A percentile compares a stretch with the other conserved stretches of the same genome.
These are phyloP conservation scores for Enteromius treurensis DNA, from an alignment of 2,797 vertebrate species.

Conservation along the genomic window DNA sequence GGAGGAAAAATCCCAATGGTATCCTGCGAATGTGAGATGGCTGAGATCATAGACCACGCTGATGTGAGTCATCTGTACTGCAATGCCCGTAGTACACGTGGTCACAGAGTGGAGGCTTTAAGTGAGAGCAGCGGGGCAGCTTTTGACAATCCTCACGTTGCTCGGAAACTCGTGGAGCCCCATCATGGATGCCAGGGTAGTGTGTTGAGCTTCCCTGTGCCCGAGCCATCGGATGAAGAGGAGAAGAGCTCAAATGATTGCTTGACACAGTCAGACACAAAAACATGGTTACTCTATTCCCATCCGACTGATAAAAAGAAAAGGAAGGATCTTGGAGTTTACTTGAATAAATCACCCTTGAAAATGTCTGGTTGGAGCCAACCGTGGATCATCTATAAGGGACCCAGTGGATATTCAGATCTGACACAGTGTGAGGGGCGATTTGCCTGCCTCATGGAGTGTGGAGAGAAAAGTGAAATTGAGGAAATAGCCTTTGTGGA, in stretches of 20 bases:
- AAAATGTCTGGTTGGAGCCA: slow-evolving; percentile 73
- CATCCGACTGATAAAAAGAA: slow-evolving; percentile 79
- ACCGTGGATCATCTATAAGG: slow-evolving; percentile 82
- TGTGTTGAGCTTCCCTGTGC: slow-evolving; percentile 82
- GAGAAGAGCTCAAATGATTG: slow-evolving; percentile 63
- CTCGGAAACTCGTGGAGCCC: slow-evolving; percentile 76
- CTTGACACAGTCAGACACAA: slow-evolving; percentile 59
- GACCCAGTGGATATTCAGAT: slow-evolving; percentile 92
- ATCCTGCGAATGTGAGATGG: slow-evolving; percentile 88
- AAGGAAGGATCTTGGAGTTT: slow-evolving; percentile 84
- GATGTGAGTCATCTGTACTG: slow-evolving; percentile 81
- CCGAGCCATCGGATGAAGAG: slow-evolving; percentile 62
- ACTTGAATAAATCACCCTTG: slow-evolving; percentile 83
- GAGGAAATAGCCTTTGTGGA: slow-evolving; percentile 84
- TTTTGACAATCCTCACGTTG: slow-evolving; percentile 74
- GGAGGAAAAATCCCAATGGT: slow-evolving; percentile 74
- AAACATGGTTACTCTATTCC: slow-evolving; percentile 87
- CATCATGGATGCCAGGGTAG: slow-evolving; percentile 88
- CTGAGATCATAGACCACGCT: slow-evolving; percentile 76
- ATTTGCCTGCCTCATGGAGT: slow-evolving; percentile 89
- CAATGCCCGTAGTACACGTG: slow-evolving; percentile 78
- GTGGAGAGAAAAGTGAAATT: slow-evolving; percentile 75
- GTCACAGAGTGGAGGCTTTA: slow-evolving; percentile 81
- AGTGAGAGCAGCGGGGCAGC: slow-evolving; percentile 75
- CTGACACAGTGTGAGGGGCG: slow-evolving; percentile 78